Percentiles rank a stretch among this genome's conserved stretches.
Evolutionary conservation across 2,113 vertebrate species (phyloP).

Genomic region (Athene noctua): DNA sequence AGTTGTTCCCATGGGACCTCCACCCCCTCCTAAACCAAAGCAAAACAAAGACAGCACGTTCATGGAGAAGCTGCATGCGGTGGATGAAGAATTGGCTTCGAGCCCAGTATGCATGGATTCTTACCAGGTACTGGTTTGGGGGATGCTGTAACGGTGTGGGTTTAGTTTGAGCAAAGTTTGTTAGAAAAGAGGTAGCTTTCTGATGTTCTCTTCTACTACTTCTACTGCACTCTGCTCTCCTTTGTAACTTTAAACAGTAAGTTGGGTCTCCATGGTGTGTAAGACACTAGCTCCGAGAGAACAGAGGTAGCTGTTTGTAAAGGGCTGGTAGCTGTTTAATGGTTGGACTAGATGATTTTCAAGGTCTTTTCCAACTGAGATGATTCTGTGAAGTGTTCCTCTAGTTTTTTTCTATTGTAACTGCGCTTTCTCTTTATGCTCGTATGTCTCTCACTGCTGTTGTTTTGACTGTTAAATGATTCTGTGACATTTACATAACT

Average conservation of each 20-base stretch:
- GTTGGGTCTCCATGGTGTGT: not conserved
- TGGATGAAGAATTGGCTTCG: constrained; percentile 87
- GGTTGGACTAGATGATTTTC: no score
- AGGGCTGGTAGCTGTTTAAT: not conserved
- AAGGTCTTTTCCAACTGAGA: no score
- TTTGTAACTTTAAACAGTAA: not conserved
- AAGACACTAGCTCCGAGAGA: not conserved
- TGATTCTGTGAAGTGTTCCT: no score
- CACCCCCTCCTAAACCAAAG: constrained; percentile 78
- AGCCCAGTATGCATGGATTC: constrained; percentile 81
- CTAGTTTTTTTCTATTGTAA: no score
- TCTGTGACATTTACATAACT: not conserved
- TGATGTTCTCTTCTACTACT: not conserved
- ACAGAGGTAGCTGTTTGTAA: not conserved
- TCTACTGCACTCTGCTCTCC: not conserved
- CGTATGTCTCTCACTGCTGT: fast-evolving
- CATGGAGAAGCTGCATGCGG: constrained; percentile 92
- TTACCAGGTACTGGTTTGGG: constrained; percentile 77
- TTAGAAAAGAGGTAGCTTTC: not conserved
- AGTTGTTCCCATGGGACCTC: constrained; percentile 89
- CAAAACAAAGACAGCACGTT: constrained; percentile 82
- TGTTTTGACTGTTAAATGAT: not conserved
- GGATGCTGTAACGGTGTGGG: not conserved
- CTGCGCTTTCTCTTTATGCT: not conserved
- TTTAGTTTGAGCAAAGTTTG: no score